Evolutionary conservation across 2,113 vertebrate genomes (phyloP).

Genomic region (Cyanistes caeruleus): DNA sequence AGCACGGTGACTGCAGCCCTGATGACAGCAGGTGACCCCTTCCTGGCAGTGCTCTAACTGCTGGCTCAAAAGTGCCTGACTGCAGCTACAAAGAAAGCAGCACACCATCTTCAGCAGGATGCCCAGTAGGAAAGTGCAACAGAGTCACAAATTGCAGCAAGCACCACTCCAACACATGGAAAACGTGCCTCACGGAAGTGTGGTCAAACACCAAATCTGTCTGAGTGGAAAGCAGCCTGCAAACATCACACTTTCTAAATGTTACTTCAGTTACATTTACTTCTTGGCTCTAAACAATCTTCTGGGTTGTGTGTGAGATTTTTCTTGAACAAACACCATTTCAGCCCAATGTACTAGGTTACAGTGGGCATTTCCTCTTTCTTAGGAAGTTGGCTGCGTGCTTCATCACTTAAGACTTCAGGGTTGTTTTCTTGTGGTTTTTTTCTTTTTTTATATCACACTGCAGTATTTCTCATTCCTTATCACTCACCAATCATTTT

Average conservation of each 20-base stretch:
- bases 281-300: not conserved
- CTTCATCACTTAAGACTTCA: not conserved
- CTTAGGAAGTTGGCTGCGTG: not conserved
- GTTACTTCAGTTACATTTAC: not conserved
- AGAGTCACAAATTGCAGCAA: not conserved
- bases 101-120: not conserved
- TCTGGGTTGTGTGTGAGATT: not conserved
- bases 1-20: not conserved
- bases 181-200: not conserved
- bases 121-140: rapidly evolving
- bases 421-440: not conserved
- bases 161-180: not conserved
- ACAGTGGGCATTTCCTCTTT: not conserved
- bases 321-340: not conserved
- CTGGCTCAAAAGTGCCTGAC: not conserved
- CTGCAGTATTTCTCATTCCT: not conserved
- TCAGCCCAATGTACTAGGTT: not conserved
- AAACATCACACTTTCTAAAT: not conserved
- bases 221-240: not conserved
- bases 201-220: not conserved
- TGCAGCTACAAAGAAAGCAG: not conserved
- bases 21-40: not conserved
- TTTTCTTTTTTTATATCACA: not conserved
- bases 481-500: not conserved
- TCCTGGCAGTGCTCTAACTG: not conserved